phyloP scores from a whole-genome alignment of 2,113 vertebrate species.

The human (Homo sapiens) region GRCh38 chr1:36650001-36650500 shows the following conservation, averaged over 20 bases:
- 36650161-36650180: neutral
- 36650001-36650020: neutral
- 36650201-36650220: neutral
- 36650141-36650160: neutral
- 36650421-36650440: neutral
- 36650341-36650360: neutral
- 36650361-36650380: neutral
- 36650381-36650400: neutral
- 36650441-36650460: neutral
- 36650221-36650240: neutral
- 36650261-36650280: neutral
- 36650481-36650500: neutral
- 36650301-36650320: neutral
- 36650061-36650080: neutral
- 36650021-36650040: neutral
- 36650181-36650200: neutral
- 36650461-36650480: conserved; percentile 48
- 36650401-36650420: neutral
- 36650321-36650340: neutral
- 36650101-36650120: neutral
- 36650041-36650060: neutral
- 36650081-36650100: neutral
- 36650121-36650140: neutral
- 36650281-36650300: neutral
- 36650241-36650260: neutral